Evolutionary conservation across 23 tunicate genomes (phyloP).

Genomic region (Halocynthia aurantium): DNA sequence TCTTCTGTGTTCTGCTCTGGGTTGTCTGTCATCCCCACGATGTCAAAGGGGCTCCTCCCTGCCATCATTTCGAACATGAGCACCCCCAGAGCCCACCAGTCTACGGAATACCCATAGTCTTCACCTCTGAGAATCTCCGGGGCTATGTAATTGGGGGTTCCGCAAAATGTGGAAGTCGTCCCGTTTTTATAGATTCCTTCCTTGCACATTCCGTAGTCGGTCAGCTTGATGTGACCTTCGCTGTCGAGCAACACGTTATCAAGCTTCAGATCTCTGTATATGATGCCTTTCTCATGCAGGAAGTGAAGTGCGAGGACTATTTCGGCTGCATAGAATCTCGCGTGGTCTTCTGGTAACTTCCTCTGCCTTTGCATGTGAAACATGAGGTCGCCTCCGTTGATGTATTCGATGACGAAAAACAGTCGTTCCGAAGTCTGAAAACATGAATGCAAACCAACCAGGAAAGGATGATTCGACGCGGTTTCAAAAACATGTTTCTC

Average conservation of each 20-base stretch:
- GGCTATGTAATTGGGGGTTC: slow-evolving; percentile 97
- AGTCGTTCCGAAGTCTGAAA: slow-evolving; percentile 85
- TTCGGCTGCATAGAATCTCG: slow-evolving; percentile 97
- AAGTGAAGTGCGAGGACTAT: slow-evolving; percentile 87
- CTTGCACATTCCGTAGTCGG: slow-evolving; percentile 99
- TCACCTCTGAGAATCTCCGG: slow-evolving; percentile 97
- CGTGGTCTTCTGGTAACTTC: slow-evolving; percentile 96
- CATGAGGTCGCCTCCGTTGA: slow-evolving; percentile 98
- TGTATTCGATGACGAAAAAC: slow-evolving; percentile 96
- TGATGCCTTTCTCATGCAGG: slow-evolving; percentile 91
- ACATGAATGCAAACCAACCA: slow-evolving; percentile 97
- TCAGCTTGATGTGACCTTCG: slow-evolving; percentile 97
- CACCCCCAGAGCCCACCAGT: slow-evolving; percentile 99
- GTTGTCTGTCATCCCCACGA: slow-evolving; percentile 81
- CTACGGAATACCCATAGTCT: slow-evolving; percentile 90
- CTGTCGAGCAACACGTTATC: slow-evolving; percentile 97
- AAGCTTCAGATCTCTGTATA: slow-evolving; percentile 92
- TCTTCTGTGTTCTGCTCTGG: slow-evolving; percentile 95
- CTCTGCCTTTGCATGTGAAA: slow-evolving; percentile 98
- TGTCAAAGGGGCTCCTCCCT: slow-evolving; percentile 94
- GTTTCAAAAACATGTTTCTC: slow-evolving; percentile 99
- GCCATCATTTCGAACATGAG: slow-evolving; percentile 99
- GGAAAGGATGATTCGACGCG: slow-evolving; percentile 96
- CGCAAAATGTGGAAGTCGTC: slow-evolving; percentile 90
- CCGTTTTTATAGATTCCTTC: slow-evolving; percentile 42